Conservation (phyloP, 2,113 vertebrate genomes). For the Oriolus oriolus region DNA sequence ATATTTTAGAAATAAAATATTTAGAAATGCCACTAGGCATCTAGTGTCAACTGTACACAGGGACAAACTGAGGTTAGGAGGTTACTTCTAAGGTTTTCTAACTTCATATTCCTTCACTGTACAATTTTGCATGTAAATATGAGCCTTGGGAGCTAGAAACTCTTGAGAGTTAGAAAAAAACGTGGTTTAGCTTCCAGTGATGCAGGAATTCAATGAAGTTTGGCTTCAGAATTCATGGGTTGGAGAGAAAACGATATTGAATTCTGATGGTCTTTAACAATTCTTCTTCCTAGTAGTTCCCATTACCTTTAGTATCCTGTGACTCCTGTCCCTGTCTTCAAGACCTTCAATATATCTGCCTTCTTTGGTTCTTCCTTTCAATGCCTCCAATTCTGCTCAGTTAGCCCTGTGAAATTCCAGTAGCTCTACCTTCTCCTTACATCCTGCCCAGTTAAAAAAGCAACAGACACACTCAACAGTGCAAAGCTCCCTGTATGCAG, state of each 20-base stretch:
- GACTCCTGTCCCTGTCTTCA: neutral
- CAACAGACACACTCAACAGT: neutral
- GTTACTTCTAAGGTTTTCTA: neutral
- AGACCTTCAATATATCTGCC: too few relatives aligned
- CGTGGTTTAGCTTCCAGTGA: neutral
- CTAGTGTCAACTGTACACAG: neutral
- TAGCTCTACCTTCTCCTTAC: neutral
- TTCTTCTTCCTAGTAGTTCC: neutral
- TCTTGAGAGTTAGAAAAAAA: neutral
- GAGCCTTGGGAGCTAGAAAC: neutral
- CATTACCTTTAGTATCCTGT: neutral
- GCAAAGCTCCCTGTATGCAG: neutral
- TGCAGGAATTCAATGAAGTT: neutral
- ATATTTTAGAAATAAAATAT: neutral
- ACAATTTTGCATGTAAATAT: neutral
- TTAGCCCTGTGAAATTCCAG: neutral
- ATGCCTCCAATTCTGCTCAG: neutral
- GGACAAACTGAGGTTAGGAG: neutral
- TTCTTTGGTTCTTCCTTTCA: neutral
- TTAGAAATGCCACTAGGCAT: neutral
- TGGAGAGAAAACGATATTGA: neutral
- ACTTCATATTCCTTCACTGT: neutral
- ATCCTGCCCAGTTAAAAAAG: neutral
- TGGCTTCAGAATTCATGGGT: neutral
- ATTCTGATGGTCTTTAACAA: neutral